Evolutionary conservation across 2,888 invertebrate genomes (phyloP), one percentile per base, ranked within the genome.

Genomic region (Drosophila meridionalis): DNA sequence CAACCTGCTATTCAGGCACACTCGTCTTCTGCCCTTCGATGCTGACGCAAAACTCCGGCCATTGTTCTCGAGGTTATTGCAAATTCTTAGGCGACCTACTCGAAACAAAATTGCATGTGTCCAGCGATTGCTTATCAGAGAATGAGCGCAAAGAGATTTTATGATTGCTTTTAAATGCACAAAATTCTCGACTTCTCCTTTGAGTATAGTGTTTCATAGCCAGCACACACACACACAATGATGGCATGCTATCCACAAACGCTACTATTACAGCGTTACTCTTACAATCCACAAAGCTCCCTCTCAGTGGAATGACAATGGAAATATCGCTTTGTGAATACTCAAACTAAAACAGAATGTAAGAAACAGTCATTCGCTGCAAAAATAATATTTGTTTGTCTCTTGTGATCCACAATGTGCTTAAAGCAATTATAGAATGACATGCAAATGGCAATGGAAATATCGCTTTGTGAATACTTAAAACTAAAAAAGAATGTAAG

Each of bases 21-120:
- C n/a, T 57, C 26, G 48, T 60, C 48, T 40, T 60, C 48, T 40
- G 45, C 30, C 75, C 28, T 34, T 76, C 61, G 76, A 40, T 47
- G 47, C 60, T 78, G 74, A 64, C 76, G 62, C 52, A 78, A 53
- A 43, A 20, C 60, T 38, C 59, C 11, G 30, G 43, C 62, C 58
- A 62, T 83, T 87, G 83, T 87, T 83, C 81, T 80, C 70, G 52
- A 56, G 67, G 71, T 69, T 83, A 85, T 87, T 82, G 80, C 65
- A 80, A 85, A 83, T 76, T 80, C 76, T 61, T 68, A 52, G 69
- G 57, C 58, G n/a, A 62, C 36, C 59, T 56, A 53, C 69, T 52
- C 70, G 60, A 62, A 47, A 71, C 76, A 76, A 87, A 87, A 85
- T 76, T 82, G 83, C 52, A 73, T 65, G 47, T 71, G 59, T 73